Evolutionary conservation across 2,113 vertebrate species (phyloP).

Genomic region (Amblyopsis rosae): DNA sequence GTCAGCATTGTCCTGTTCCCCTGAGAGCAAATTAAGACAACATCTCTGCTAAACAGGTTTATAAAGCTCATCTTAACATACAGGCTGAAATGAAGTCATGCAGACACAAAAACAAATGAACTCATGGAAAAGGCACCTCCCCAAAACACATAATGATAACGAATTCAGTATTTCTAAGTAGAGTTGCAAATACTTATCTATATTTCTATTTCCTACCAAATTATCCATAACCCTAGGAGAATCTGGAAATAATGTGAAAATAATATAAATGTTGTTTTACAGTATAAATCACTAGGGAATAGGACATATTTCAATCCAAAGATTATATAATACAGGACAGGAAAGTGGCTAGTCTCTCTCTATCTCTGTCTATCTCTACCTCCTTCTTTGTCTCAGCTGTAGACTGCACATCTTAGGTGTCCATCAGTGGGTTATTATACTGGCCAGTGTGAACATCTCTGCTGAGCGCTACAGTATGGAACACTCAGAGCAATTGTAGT

Average conservation of each 20-base stretch:
- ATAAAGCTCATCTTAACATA: slow-evolving; percentile 28
- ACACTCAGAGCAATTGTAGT: slow-evolving; percentile 68
- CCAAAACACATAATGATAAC: slow-evolving; percentile 18
- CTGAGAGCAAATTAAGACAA: slow-evolving; percentile 8
- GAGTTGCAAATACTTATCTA: too few relatives aligned
- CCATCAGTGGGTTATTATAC: slow-evolving; percentile 72
- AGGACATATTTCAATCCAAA: too few relatives aligned
- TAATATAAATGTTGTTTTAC: too few relatives aligned
- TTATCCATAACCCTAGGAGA: too few relatives aligned
- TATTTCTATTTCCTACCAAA: too few relatives aligned
- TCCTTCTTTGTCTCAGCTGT: slow-evolving; percentile 35
- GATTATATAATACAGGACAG: background rate
- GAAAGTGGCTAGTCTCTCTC: background rate
- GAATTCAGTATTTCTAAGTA: slow-evolving; percentile 10
- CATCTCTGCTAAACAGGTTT: slow-evolving; percentile 43
- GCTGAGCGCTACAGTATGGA: slow-evolving; percentile 71
- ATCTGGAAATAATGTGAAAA: too few relatives aligned
- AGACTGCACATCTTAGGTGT: slow-evolving; percentile 66
- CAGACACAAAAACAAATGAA: slow-evolving; percentile 17
- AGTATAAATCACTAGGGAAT: too few relatives aligned
- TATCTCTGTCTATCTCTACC: slow-evolving; percentile 3
- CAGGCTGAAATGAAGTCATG: slow-evolving; percentile 14
- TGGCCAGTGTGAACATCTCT: slow-evolving; percentile 71
- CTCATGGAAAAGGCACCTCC: slow-evolving; percentile 29
- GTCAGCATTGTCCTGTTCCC: slow-evolving; percentile 36